Base-by-base conservation (phyloP, 2,888 invertebrate genomes). In the Tromatobia lineatoria region DNA sequence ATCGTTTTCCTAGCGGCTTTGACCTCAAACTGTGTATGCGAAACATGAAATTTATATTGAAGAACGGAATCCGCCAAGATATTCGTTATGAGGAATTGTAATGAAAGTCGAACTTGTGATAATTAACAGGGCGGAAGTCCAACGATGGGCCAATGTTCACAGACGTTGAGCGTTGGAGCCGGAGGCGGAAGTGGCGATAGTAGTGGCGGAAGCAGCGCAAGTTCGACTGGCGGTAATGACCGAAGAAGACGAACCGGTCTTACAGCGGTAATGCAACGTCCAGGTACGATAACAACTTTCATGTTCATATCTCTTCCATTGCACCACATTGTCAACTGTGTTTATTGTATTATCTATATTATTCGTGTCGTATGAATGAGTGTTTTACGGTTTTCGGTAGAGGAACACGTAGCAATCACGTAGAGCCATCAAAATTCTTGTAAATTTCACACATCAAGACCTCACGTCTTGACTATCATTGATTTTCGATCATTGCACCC, bases 201-300 rank as follows among this genome's bases (percentile, higher is more conserved):
- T 42, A 91, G 93, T 69, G 94, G 94, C 10, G 93, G 93, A 50
- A 95, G 95, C 2, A 95, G 95, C 0, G 94, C 95, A 0, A 95
- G 95, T 0, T 92, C 95, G 0, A 93, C 94, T 0, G 89, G 91
- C 42, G 91, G 92, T 61, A 95, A 95, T 82, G 95, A 96, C 87
- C 95, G 97, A 87, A 96, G 97, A 59, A 95, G 98, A 87, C 95
- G 98, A 80, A 97, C 97, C 6, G 98, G 98, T 87, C 95, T 98
- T 13, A 95, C 97, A 42, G 97, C 98, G 0, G 98, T 98, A 34
- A 97, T 97, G 90, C 98, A 98, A 93, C 94, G 98, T 86, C 98
- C 98, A 94, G 98, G 98, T 98, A 94, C 94, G 94, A 64, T 23
- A 18, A 64, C 67, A 47, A 54, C 59, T 2, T 59, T 57, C 83